Evolutionary conservation across 1,140 invertebrate genomes (phyloP), one percentile per base, ranked within the genome.

Genomic region (Diorhabda elongata): DNA sequence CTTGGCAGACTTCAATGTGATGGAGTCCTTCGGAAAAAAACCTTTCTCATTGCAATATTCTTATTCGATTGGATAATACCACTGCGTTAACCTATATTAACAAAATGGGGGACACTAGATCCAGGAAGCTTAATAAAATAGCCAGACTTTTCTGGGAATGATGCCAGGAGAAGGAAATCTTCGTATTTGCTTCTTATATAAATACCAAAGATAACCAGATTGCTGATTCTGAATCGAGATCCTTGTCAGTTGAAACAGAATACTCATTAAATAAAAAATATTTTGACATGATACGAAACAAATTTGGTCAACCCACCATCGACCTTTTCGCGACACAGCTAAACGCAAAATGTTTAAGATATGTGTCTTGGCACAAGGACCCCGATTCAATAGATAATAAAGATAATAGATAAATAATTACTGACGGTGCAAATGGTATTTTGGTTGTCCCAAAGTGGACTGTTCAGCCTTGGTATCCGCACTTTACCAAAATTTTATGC

Each of bases 31-130:
- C 52, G 67, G 63, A 42, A 44, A 11, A 43, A 42, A 58, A 7
- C n/a, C 62, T 42, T 11, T 11, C 11, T 11, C 11, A 11, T 11
- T 75, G 72, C 57, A 69, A 75, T 58, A 77, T 76, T 59, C 58
- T 72, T 52, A 71, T 73, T 3, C 11, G 66, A 56, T 69, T 75
- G 9, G 75, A 80, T 62, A 77, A 80, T 45, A 75, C 75, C 4
- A 78, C 77, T 11, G 73, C 72, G 0, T 68, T 77, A 0, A 45
- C 71, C 3, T 76, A 74, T 44, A 68, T 77, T 43, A 76, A 75
- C 52, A 72, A 74, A 62, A 77, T 77, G 74, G 76, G 75, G 2
- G 66, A 66, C 9, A 68, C 76, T 41, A 73, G 69, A 45, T 71
- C 67, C 63, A 64, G 66, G 11, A 64, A 71, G 7, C 61, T 79